Evolutionary conservation across 2,888 invertebrate genomes (phyloP).

Genomic region (Nephrotoma guestfalica): DNA sequence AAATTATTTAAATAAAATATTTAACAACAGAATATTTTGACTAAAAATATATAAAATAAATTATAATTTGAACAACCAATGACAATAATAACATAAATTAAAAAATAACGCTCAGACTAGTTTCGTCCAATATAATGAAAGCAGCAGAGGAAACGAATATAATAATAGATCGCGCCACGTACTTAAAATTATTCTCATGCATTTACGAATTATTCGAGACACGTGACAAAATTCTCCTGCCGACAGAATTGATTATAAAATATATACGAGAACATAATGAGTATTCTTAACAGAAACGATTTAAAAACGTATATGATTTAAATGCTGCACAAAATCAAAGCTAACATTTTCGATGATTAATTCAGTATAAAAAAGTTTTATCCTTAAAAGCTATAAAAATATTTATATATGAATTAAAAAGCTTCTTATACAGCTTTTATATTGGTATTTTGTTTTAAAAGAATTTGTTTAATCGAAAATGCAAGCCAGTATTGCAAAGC

Average conservation of each 20-base stretch:
- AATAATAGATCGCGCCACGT: neutral
- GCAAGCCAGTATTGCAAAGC: constrained; percentile 29
- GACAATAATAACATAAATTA: neutral
- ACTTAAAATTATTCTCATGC: neutral
- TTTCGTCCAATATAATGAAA: neutral
- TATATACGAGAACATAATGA: neutral
- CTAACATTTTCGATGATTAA: neutral
- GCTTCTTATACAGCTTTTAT: neutral
- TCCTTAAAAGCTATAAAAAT: neutral
- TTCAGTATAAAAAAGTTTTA: neutral
- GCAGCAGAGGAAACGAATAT: neutral
- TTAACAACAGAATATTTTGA: neutral
- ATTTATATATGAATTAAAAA: neutral
- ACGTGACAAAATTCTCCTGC: neutral
- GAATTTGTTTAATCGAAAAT: constrained; percentile 27
- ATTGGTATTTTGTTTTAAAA: neutral
- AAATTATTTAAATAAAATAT: neutral
- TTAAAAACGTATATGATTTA: neutral
- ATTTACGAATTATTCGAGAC: neutral
- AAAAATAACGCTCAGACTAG: neutral
- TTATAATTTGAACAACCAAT: neutral
- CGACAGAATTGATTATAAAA: neutral
- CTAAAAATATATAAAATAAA: neutral
- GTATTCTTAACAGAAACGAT: neutral
- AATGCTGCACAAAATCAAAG: neutral